Evolutionary conservation across 1,140 invertebrate genomes (phyloP), one percentile per base, ranked within the genome.

Genomic region (Heliconius himera): DNA sequence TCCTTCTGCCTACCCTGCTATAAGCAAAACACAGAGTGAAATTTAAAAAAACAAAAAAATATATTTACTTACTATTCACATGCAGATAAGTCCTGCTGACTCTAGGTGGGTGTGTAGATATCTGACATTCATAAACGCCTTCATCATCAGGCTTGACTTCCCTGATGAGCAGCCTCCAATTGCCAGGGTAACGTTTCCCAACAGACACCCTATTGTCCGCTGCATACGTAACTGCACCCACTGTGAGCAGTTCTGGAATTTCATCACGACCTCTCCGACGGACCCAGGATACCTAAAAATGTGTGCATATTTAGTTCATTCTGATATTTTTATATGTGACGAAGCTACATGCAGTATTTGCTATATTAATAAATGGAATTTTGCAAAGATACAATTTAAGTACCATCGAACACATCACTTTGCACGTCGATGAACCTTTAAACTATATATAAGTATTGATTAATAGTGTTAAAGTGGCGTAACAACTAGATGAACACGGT

Each of bases 41-140:
- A 6, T 6, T 6, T 6, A 36, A 36, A 36, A 36, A 29, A 29
- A 29, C 2, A 1, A 2, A 29, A 29, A 29, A n/a, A 56, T 9
- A 11, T 22, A 56, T 22, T 56, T 71, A 75, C 95, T 96, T 87
- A 97, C 97, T 96, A 91, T 97, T 97, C 73, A 97, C 95, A 91
- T 96, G 96, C 71, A 97, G 94, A 90, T 96, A 96, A 79, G 96
- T 96, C 88, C 96, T 95, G 93, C 96, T 96, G 82, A 97, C 96
- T 88, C 96, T 96, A 49, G 97, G 97, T 78, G 97, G 97, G 94
- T 97, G 96, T 46, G 97, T 97, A 77, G 96, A 97, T 88, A 97
- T 96, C 94, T 97, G 97, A 90, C 97, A 97, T 89, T 97, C 96
- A 90, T 97, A 97, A 73, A 96, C 95, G 38, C 96, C 97, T 88